Percentiles rank a stretch among this genome's conserved stretches.
Evolutionary conservation across 2,113 vertebrate species (phyloP).

Genomic region (Oenanthe melanoleuca): DNA sequence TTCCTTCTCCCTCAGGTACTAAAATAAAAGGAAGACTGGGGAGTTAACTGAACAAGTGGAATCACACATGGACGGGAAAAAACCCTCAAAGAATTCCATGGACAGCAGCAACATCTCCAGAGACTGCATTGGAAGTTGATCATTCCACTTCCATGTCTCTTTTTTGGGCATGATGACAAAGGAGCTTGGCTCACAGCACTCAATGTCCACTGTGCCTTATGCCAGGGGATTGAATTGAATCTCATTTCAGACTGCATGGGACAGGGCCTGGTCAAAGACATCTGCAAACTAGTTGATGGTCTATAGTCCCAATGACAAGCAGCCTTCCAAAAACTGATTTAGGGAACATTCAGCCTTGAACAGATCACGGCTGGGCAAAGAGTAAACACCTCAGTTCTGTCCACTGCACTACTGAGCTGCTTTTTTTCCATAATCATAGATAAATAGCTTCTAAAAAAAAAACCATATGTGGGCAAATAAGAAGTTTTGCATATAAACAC

Average conservation of each 20-base stretch:
- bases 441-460: background rate
- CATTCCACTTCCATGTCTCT: background rate
- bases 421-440: background rate
- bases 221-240: background rate
- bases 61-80: fast-evolving
- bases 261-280: background rate
- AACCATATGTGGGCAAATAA: fast-evolving
- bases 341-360: background rate
- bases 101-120: background rate
- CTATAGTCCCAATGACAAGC: background rate
- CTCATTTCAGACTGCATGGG: background rate
- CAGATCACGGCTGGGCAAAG: background rate
- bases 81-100: fast-evolving
- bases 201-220: fast-evolving
- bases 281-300: fast-evolving
- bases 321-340: background rate
- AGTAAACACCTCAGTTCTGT: background rate
- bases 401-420: background rate
- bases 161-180: fast-evolving
- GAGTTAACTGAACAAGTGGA: background rate
- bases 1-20: background rate
- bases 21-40: background rate
- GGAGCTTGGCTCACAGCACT: background rate
- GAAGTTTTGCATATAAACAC: background rate
- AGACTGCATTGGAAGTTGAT: background rate